phyloP scores from a whole-genome alignment of 1,140 invertebrate species.

The Drosophila auraria region DNA sequence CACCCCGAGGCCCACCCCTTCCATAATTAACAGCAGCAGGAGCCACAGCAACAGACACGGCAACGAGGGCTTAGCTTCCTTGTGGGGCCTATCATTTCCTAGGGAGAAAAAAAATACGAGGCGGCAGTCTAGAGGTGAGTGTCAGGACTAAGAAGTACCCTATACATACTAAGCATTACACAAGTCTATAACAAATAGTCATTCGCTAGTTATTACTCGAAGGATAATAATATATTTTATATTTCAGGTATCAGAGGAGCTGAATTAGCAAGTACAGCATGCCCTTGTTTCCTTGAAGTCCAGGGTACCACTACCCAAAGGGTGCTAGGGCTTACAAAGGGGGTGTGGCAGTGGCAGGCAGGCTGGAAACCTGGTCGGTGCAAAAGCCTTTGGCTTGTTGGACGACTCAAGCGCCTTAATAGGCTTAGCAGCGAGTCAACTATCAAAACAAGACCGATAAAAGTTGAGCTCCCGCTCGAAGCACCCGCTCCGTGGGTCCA shows the following conservation, averaged over 20 bases:
- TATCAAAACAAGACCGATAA: conserved; percentile 80
- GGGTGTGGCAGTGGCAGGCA: background rate
- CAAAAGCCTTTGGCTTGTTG: conserved; percentile 76
- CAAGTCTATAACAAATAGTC: no score
- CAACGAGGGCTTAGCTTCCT: conserved; percentile 55
- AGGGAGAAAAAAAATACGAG: conserved; percentile 23
- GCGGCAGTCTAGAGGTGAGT: background rate
- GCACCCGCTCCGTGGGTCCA: conserved; percentile 17
- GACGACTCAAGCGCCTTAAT: conserved; percentile 73
- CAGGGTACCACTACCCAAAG: background rate
- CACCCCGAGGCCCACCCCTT: conserved; percentile 7
- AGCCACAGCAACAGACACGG: conserved; percentile 39
- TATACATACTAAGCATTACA: no score
- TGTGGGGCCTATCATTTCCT: conserved; percentile 61
- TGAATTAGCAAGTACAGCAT: background rate
- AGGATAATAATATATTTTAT: fast-evolving
- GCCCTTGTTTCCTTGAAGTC: background rate
- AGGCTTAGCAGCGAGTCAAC: conserved; percentile 78
- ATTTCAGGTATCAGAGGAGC: no score
- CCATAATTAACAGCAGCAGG: conserved; percentile 73
- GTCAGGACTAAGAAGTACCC: background rate
- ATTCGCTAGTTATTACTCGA: background rate
- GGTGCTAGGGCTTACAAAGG: background rate
- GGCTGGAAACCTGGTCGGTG: conserved; percentile 64
- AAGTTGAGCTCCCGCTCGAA: conserved; percentile 47